A percentile compares a stretch with the other conserved stretches of the same genome.
These are phyloP conservation scores for Noturus placidus DNA, from an alignment of 2,113 vertebrate species.

Conservation along the genomic window DNA sequence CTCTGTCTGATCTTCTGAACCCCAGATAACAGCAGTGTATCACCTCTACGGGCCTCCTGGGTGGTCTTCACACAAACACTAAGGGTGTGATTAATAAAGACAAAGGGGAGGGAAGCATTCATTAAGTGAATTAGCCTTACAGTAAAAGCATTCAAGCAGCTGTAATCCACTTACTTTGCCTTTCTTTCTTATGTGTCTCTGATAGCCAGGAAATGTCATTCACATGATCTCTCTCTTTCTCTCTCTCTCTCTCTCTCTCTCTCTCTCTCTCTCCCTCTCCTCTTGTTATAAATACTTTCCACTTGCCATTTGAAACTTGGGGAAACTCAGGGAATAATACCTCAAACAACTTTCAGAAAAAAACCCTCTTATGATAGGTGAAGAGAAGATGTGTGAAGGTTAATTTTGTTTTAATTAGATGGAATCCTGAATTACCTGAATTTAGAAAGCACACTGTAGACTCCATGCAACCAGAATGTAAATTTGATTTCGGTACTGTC, in stretches of 20 bases:
- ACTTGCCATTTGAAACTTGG: constrained; percentile 35
- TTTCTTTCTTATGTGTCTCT: constrained; percentile 27
- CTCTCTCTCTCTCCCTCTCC: constrained; percentile 29
- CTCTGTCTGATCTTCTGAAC: constrained; percentile 63
- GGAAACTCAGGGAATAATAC: not conserved
- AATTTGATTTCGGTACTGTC: not conserved
- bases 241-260: constrained; percentile 31
- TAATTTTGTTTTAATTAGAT: constrained; percentile 4
- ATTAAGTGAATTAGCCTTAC: constrained; percentile 65
- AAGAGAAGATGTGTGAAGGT: constrained; percentile 1
- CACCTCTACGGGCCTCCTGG: constrained; percentile 58
- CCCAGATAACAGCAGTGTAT: constrained; percentile 43
- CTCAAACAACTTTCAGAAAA: not conserved
- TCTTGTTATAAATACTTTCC: constrained; percentile 50
- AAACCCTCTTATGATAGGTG: not conserved
- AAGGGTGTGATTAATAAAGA: constrained; percentile 42
- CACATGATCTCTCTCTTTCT: constrained; percentile 33
- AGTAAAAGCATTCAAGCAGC: constrained; percentile 54
- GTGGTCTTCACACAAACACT: constrained; percentile 56
- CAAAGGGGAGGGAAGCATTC: constrained; percentile 57
- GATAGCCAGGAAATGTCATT: constrained; percentile 43
- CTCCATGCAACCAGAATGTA: not conserved
- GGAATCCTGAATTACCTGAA: not conserved
- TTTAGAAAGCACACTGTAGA: not conserved
- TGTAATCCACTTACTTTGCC: constrained; percentile 16